These are phyloP conservation scores for Rallus crepitans DNA, from an alignment of 2,797 vertebrate species.

Conservation along the genomic window DNA sequence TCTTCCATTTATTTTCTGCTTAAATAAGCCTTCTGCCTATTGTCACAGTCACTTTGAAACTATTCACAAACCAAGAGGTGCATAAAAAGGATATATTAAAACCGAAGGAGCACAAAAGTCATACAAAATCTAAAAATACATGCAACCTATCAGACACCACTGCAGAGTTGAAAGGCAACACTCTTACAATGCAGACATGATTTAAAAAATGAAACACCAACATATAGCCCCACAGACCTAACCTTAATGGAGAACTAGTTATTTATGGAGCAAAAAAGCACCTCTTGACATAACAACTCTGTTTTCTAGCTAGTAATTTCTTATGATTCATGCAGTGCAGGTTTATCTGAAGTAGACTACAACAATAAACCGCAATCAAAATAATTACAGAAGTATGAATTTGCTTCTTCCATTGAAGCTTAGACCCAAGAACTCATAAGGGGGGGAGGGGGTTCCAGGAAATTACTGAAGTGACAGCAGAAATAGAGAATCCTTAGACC, in stretches of 20 bases:
- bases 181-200: not conserved
- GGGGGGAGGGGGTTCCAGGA: not conserved
- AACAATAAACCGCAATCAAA: constrained; percentile 9
- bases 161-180: not conserved
- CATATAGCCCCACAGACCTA: not conserved
- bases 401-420: not conserved
- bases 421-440: not conserved
- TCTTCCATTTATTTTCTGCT: not conserved
- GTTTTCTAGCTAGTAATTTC: not conserved
- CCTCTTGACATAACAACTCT: constrained; percentile 10
- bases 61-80: not conserved
- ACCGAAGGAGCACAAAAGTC: not conserved
- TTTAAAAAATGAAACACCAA: not conserved
- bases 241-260: not conserved
- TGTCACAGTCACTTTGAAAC: not conserved
- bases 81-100: not conserved
- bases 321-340: not conserved
- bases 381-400: not conserved
- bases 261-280: constrained; percentile 1
- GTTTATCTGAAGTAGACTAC: constrained; percentile 1
- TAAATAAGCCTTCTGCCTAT: not conserved
- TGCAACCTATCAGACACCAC: not conserved
- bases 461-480: not conserved
- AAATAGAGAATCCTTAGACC: not conserved
- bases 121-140: not conserved